Conservation (phyloP, 2,113 vertebrate genomes). For the Felis catus region DNA sequence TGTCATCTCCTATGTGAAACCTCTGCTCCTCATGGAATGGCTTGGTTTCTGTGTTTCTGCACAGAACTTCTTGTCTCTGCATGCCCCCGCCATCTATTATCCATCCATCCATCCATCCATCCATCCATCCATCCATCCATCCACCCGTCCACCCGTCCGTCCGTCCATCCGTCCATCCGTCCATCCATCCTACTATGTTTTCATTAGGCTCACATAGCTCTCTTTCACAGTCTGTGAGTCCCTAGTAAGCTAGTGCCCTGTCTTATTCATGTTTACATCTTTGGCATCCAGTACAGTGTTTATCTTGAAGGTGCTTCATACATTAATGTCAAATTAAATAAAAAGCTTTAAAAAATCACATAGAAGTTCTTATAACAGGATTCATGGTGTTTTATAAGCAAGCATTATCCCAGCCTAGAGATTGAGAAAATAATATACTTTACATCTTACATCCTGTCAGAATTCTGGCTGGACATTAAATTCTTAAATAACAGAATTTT, state of each 20-base stretch:
- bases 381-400: constrained; percentile 32
- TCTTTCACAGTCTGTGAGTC: neutral
- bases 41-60: neutral
- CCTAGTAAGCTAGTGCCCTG: neutral
- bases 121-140: neutral
- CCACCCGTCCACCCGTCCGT: neutral
- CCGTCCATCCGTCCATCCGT: neutral
- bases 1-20: neutral
- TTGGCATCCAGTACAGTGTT: neutral
- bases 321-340: constrained; percentile 28
- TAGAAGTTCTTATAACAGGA: neutral
- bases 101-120: neutral
- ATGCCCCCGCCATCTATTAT: neutral
- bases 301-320: neutral
- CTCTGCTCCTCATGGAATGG: neutral
- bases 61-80: neutral
- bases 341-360: neutral
- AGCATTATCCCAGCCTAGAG: neutral
- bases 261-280: neutral
- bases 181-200: neutral
- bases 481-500: constrained; percentile 44
- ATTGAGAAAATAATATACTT: constrained; percentile 18
- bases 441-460: constrained; percentile 26
- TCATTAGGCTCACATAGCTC: neutral
- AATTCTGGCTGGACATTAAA: constrained; percentile 30